Percentiles rank a stretch among this genome's conserved stretches.
phyloP scores from a whole-genome alignment of 2,888 invertebrate species.

The Tuta absoluta region DNA sequence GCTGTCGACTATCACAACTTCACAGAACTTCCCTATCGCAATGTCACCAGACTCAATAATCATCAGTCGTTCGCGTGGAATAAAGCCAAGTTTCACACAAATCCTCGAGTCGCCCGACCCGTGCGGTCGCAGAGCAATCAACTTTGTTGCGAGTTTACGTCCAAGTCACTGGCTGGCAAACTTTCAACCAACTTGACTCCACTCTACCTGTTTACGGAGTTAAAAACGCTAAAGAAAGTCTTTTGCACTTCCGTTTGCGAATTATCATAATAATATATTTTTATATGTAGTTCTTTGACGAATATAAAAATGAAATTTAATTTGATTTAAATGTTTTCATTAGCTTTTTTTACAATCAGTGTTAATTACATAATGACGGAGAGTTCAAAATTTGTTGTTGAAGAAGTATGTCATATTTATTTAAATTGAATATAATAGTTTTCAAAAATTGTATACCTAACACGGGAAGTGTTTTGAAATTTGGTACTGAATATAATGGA shows the following conservation, averaged over 20 bases:
- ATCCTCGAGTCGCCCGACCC: constrained; percentile 49
- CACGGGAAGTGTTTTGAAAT: too few relatives aligned
- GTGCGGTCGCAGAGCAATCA: constrained; percentile 56
- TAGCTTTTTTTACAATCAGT: too few relatives aligned
- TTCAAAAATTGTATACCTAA: too few relatives aligned
- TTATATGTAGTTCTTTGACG: background rate
- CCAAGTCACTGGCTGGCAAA: constrained; percentile 44
- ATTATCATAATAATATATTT: background rate
- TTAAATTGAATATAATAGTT: too few relatives aligned
- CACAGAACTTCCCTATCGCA: background rate
- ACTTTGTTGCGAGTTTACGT: constrained; percentile 52
- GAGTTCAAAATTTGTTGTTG: too few relatives aligned
- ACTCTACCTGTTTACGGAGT: constrained; percentile 41
- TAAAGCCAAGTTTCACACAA: constrained; percentile 36
- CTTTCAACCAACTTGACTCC: constrained; percentile 37
- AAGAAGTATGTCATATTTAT: too few relatives aligned
- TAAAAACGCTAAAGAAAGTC: constrained; percentile 38
- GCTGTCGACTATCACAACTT: too few relatives aligned
- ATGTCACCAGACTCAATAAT: constrained; percentile 22
- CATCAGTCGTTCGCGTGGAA: constrained; percentile 12
- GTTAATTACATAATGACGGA: too few relatives aligned
- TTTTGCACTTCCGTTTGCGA: constrained; percentile 33
- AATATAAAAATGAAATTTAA: too few relatives aligned
- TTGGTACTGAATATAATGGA: too few relatives aligned
- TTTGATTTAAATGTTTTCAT: too few relatives aligned